Evolutionary conservation across 1,140 invertebrate genomes (phyloP).

Genomic region (Musca vetustissima): DNA sequence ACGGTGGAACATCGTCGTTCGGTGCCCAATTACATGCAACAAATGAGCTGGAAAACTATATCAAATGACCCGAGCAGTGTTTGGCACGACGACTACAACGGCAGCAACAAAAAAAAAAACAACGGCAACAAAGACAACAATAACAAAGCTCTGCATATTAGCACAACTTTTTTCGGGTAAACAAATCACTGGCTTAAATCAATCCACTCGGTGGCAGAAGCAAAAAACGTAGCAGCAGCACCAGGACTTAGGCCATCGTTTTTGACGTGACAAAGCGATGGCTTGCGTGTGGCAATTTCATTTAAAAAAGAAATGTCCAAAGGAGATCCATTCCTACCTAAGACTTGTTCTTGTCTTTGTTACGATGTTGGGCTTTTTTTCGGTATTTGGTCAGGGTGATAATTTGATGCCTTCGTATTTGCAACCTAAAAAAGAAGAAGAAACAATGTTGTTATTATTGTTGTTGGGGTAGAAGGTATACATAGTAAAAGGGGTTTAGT

Average conservation of each 20-base stretch:
- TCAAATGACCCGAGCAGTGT: constrained; percentile 26
- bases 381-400: constrained; percentile 8
- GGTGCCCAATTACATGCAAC: constrained; percentile 28
- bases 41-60: constrained; percentile 32
- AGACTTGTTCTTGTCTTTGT: neutral
- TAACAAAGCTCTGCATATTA: neutral
- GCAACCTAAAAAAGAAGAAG: constrained; percentile 4
- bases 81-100: neutral
- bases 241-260: neutral
- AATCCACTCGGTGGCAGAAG: too few species aligned
- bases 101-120: too few species aligned
- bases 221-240: neutral
- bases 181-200: too few species aligned
- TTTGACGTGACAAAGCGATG: constrained; percentile 25
- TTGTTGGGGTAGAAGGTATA: too few species aligned
- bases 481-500: too few species aligned
- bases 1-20: too few species aligned
- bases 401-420: constrained; percentile 20
- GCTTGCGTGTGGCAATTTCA: constrained; percentile 32
- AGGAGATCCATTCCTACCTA: neutral
- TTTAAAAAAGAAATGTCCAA: constrained; percentile 24
- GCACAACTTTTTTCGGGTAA: too few species aligned
- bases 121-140: neutral
- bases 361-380: neutral
- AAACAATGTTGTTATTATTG: neutral